Base-by-base conservation (phyloP, 2,113 vertebrate species). In the Mobula birostris region DNA sequence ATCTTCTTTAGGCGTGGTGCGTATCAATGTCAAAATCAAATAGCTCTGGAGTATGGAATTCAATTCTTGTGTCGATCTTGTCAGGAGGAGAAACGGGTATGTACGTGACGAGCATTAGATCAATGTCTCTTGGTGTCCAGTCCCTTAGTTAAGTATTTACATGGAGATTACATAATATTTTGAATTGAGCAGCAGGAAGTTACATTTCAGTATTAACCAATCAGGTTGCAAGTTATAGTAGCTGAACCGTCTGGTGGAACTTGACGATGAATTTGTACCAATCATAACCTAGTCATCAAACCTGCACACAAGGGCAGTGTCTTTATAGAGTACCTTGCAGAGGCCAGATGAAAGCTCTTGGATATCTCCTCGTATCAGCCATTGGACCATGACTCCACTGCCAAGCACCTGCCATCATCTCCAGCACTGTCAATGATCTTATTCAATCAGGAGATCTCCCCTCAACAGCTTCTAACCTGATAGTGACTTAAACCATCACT, bases 21-120 rank as follows among this genome's bases (percentile, higher is more conserved):
- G 58, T 27, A 40, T 82, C 77, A 40, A 0, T 94, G 19, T 24
- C 94, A 70, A 66, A 68, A 79, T 66, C 68, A 11, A 21, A 21
- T 58, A 40, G 76, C 24, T 94, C 94, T 36, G 94, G 76, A 40
- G 68, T 72, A 27, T 94, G 94, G 94, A 94, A 68, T 40, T 27
- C 66, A 36, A 19, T 94, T 58, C 3, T 94, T 7, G 6, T 79
- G 7, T 94, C 56, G 0, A 0, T 94, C 24, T 85, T 94, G 58
- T 66, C 56, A 36, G 6, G 58, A 19, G 94, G 77, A 17, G 82
- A 82, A n/a, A 21, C 94, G 61, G 21, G 94, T 94, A 94, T 4
- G 94, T 29, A 1, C 3, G 3, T 48, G 48, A 36, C 12, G 66
- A 17, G 29, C 9, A 5, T 90, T 36, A 32, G 58, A 1, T 8